Percentiles rank a stretch among this genome's conserved stretches.
These are phyloP conservation scores for Volucella inflata DNA, from an alignment of 2,888 invertebrate genomes.

Conservation along the genomic window DNA sequence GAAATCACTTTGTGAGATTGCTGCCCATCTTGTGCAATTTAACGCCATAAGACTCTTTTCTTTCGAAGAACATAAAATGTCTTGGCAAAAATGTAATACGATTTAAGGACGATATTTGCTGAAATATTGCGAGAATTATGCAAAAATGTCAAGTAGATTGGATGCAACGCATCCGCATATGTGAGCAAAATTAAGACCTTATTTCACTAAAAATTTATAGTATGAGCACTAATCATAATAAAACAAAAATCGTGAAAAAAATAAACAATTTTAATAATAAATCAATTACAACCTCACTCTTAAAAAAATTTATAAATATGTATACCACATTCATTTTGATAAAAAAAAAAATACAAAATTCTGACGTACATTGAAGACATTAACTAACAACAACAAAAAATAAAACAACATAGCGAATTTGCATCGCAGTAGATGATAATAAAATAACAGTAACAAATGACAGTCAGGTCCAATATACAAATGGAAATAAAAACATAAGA, in stretches of 20 bases:
- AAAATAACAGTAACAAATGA: background rate
- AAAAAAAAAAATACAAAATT: background rate
- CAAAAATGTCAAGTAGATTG: too few relatives aligned
- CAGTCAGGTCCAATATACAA: slow-evolving; percentile 1
- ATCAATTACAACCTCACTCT: background rate
- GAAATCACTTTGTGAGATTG: too few relatives aligned
- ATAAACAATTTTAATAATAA: background rate
- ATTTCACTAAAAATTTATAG: too few relatives aligned
- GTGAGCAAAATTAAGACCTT: too few relatives aligned
- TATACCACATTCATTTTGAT: slow-evolving; percentile 5
- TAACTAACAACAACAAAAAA: background rate
- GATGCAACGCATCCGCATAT: too few relatives aligned
- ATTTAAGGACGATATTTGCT: too few relatives aligned
- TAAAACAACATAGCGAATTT: background rate
- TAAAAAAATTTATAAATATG: background rate
- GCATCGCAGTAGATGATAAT: slow-evolving; percentile 3
- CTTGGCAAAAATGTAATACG: too few relatives aligned
- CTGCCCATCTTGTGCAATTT: too few relatives aligned
- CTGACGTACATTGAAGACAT: background rate
- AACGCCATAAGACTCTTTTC: too few relatives aligned
- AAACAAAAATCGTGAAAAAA: background rate
- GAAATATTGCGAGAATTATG: too few relatives aligned
- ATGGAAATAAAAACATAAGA: background rate
- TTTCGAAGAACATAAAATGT: too few relatives aligned
- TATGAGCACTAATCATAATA: background rate